phyloP scores from a whole-genome alignment of 2,888 invertebrate genomes.

The Phoenoteleia sp. region DNA sequence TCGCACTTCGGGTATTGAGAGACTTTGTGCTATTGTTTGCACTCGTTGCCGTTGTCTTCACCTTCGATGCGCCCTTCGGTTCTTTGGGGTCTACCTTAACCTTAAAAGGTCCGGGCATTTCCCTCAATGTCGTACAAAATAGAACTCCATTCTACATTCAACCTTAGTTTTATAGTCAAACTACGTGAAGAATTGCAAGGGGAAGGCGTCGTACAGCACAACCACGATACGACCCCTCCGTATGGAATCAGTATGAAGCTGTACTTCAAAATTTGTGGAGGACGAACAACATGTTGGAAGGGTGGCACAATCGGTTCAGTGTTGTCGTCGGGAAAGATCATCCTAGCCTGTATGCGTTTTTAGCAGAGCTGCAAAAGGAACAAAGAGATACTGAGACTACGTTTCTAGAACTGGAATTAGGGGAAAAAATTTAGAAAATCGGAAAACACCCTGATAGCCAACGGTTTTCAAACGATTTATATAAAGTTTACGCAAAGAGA shows the following conservation, averaged over 20 bases:
- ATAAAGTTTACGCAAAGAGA: too few species aligned
- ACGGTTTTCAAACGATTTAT: too few species aligned
- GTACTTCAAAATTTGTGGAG: neutral
- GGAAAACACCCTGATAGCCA: too few species aligned
- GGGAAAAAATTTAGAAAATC: neutral
- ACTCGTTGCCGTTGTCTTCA: too few species aligned
- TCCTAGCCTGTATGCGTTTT: neutral
- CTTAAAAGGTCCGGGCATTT: too few species aligned
- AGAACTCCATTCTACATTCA: too few species aligned
- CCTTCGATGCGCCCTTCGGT: too few species aligned
- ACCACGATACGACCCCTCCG: slow-evolving; percentile 10
- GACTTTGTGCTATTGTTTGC: too few species aligned
- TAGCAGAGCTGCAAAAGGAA: neutral
- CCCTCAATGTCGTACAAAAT: too few species aligned
- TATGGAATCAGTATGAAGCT: slow-evolving; percentile 25
- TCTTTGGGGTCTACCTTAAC: too few species aligned
- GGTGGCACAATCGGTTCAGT: too few species aligned
- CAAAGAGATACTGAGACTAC: neutral
- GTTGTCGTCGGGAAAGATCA: neutral
- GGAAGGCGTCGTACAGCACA: slow-evolving; percentile 22
- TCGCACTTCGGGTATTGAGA: too few species aligned
- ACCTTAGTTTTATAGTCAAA: slow-evolving; percentile 13
- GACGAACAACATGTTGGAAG: neutral
- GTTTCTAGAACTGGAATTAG: neutral
- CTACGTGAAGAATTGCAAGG: slow-evolving; percentile 20